These are phyloP conservation scores for Ceramica pisi DNA, from an alignment of 2,888 invertebrate species.

Conservation along the genomic window DNA sequence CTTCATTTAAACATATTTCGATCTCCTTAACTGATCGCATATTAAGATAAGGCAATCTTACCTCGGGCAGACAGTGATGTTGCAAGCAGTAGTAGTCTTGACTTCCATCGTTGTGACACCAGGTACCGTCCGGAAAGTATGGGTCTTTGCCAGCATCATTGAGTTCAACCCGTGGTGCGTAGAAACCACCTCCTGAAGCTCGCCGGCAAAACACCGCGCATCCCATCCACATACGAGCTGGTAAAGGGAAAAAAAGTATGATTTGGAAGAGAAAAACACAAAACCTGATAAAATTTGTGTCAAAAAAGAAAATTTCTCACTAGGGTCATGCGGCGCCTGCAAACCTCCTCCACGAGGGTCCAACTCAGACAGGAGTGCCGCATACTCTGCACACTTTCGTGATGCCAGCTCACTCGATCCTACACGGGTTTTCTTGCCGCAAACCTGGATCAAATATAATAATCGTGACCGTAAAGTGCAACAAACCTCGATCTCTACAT, in stretches of 20 bases:
- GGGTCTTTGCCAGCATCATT: conserved; percentile 94
- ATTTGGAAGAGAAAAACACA: neutral
- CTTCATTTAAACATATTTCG: neutral
- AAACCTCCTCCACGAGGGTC: conserved; percentile 93
- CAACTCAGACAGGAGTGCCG: conserved; percentile 90
- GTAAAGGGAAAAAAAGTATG: neutral
- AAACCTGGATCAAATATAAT: conserved; percentile 74
- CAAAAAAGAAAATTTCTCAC: conserved; percentile 75
- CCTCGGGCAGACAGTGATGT: conserved; percentile 94
- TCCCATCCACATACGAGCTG: conserved; percentile 94
- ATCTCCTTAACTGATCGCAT: neutral
- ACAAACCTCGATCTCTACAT: neutral
- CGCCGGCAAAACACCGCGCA: conserved; percentile 95
- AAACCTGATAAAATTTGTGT: neutral
- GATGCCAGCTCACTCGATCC: conserved; percentile 91
- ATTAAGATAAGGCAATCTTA: conserved; percentile 66
- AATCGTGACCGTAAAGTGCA: neutral
- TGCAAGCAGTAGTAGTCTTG: conserved; percentile 93
- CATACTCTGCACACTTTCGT: conserved; percentile 92
- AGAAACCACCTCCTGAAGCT: conserved; percentile 92
- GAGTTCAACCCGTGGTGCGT: conserved; percentile 94
- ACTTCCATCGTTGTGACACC: conserved; percentile 93
- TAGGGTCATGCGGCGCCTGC: conserved; percentile 94
- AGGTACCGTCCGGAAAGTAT: conserved; percentile 95
- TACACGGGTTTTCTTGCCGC: conserved; percentile 89